Base-by-base conservation (phyloP, 2,888 invertebrate species). In the Smittia aterrima region DNA sequence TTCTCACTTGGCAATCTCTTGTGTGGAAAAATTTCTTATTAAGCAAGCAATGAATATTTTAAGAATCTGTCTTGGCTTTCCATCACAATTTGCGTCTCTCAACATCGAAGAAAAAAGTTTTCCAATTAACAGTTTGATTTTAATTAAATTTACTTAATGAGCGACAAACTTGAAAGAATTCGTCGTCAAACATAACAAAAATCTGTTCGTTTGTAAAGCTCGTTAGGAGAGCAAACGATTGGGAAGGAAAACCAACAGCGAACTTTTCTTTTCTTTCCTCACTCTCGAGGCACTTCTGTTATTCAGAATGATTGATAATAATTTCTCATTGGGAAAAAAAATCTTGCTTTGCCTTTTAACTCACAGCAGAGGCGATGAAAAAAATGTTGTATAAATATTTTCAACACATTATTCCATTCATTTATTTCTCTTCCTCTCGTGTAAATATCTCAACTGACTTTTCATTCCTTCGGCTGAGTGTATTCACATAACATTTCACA, bases 141-240 rank as follows among this genome's bases (percentile, higher is more conserved):
- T 64, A 64, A 64, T 64, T 64, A 64, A 64, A 64, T 64, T 58
- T 25, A 13, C n/a, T 58, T 22, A 64, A 64, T 24, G 64, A 64
- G 22, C 64, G n/a, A 3, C 27, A 25, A 25, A 22, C 4, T 2
- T 4, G 64, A 24, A 20, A 22, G 18, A 20, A 9, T 3, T 27
- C 25, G 4, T 64, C n/a, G 20, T 25, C 7, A 24, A 24, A 64
- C 18, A 20, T 20, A 18, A 58, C n/a, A 47, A 4, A 16, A 13
- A 16, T 47, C 53, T 47, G 2, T 2, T 47, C n/a, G n/a, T n/a
- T 58, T 27, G 20, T 13, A 16, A 25, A 25, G 22, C 27, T 22
- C 24, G 22, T 22, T 58, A 58, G 16, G 24, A 16, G 16, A 20
- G 24, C 24, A 22, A 58, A 58, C 9, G 11, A 58, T 11, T 7